Conservation (phyloP, 2,797 vertebrate genomes). For the Halcyon smyrnensis region DNA sequence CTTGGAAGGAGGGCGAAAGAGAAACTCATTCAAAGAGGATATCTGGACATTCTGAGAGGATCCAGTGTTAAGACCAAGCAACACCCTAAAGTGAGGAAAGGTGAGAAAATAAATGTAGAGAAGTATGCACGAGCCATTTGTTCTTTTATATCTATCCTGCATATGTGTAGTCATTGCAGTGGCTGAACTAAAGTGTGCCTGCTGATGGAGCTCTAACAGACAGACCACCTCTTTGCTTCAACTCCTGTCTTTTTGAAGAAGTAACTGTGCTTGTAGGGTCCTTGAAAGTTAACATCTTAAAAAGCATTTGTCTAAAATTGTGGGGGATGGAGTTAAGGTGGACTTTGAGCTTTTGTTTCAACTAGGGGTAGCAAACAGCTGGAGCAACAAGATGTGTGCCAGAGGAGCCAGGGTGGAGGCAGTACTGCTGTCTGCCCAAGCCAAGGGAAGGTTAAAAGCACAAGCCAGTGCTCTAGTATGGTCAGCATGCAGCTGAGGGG, state of each 20-base stretch:
- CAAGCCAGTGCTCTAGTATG: neutral
- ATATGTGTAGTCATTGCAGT: rapidly evolving
- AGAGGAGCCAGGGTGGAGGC: neutral
- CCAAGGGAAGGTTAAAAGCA: neutral
- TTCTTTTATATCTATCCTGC: neutral
- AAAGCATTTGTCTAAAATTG: neutral
- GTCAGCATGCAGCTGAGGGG: neutral
- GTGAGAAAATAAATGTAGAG: neutral
- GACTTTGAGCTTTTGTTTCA: neutral
- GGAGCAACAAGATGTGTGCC: neutral
- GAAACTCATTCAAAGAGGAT: neutral
- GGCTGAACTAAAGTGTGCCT: neutral
- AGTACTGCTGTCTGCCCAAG: neutral
- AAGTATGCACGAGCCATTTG: neutral
- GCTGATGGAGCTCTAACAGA: neutral
- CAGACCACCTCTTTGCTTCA: neutral
- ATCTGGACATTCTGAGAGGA: neutral
- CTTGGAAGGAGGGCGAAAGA: neutral
- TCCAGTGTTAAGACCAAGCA: neutral
- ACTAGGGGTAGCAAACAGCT: neutral
- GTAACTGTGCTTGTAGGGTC: neutral
- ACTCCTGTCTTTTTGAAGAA: neutral
- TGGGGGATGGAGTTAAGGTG: neutral
- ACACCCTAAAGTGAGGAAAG: neutral
- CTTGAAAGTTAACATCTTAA: neutral